phyloP scores from a whole-genome alignment of 1,140 invertebrate species.

The Bombus haemorrhoidalis region DNA sequence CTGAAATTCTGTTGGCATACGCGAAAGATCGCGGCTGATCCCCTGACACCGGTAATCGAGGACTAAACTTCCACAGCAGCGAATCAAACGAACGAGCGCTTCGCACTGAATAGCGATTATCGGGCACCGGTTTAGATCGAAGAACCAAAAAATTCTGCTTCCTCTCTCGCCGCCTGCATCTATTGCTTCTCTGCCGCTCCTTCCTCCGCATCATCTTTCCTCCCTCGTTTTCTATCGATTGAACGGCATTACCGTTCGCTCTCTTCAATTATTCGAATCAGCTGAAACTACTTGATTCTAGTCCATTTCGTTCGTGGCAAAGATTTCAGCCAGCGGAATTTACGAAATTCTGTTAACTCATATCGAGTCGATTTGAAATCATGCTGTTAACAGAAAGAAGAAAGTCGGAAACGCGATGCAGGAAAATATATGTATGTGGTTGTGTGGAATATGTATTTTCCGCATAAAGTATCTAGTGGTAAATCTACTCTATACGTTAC shows the following conservation, averaged over 20 bases:
- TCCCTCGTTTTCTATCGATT: slow-evolving; percentile 20
- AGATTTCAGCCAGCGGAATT: not conserved
- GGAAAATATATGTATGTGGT: not conserved
- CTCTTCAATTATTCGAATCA: slow-evolving; percentile 54
- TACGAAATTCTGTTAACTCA: not conserved
- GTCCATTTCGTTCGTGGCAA: no score
- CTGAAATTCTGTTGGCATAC: slow-evolving; percentile 48
- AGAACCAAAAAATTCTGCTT: slow-evolving; percentile 45
- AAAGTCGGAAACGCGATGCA: not conserved
- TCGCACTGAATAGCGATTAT: slow-evolving; percentile 63
- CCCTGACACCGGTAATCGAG: no score
- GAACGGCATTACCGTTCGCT: slow-evolving; percentile 41
- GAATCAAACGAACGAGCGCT: slow-evolving; percentile 22
- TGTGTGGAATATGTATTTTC: no score
- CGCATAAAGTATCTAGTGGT: no score
- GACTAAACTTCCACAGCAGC: slow-evolving; percentile 31
- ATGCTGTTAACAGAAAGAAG: not conserved
- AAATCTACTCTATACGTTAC: no score
- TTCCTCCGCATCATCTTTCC: not conserved
- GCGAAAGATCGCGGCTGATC: no score
- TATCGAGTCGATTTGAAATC: not conserved
- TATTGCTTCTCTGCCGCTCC: no score
- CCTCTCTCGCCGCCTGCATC: slow-evolving; percentile 23
- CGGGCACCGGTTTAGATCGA: slow-evolving; percentile 40
- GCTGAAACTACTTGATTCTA: not conserved